Conservation (phyloP, 2,888 invertebrate genomes). For the Lithophane ornitopus region DNA sequence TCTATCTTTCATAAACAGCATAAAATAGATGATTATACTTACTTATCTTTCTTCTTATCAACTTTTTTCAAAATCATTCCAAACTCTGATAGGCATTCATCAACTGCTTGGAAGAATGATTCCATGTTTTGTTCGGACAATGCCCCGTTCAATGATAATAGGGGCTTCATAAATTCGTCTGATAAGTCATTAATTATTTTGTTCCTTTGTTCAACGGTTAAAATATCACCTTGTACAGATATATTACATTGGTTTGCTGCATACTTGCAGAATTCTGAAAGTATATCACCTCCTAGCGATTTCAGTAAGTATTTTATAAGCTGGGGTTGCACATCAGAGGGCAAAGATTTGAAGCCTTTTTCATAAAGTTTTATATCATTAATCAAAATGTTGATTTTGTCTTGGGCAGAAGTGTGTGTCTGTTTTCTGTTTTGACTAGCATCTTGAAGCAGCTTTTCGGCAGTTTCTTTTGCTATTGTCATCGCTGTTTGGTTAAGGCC, state of each 20-base stretch:
- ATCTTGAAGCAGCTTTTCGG: conserved; percentile 93
- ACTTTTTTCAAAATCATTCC: conserved; percentile 96
- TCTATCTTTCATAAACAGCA: neutral
- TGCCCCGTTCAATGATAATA: conserved; percentile 93
- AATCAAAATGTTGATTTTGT: conserved; percentile 94
- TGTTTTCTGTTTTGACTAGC: conserved; percentile 93
- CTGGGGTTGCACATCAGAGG: conserved; percentile 92
- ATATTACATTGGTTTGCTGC: conserved; percentile 94
- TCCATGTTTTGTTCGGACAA: conserved; percentile 93
- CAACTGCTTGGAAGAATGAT: conserved; percentile 94
- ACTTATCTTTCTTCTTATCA: conserved; percentile 96
- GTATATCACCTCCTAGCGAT: conserved; percentile 95
- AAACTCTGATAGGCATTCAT: conserved; percentile 93
- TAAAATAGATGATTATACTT: conserved; percentile 64
- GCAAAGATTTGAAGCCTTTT: conserved; percentile 93
- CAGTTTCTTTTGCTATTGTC: conserved; percentile 93
- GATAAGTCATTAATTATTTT: conserved; percentile 93
- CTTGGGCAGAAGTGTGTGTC: conserved; percentile 95
- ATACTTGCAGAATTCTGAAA: conserved; percentile 94
- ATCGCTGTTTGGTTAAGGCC: conserved; percentile 92
- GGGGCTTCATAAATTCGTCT: conserved; percentile 92
- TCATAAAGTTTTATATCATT: conserved; percentile 95
- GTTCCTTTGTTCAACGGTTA: conserved; percentile 92
- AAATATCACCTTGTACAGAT: conserved; percentile 90
- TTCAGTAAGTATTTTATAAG: conserved; percentile 96